Percentiles rank a stretch among this genome's conserved stretches.
These are phyloP conservation scores for Copsychus sechellarum DNA, from an alignment of 2,113 vertebrate species.

Conservation along the genomic window DNA sequence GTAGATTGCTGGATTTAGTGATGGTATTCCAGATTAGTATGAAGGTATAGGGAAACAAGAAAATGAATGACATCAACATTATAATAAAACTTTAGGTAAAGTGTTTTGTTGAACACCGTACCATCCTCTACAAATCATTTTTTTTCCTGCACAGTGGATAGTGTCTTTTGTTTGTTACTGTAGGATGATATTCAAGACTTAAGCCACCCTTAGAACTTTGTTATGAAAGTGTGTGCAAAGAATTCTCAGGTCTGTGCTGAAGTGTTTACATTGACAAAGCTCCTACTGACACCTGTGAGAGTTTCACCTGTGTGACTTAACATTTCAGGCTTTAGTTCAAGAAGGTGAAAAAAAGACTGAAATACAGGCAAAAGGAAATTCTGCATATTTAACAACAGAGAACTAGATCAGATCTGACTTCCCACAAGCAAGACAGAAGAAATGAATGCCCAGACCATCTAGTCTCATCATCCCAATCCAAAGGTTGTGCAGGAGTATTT, in stretches of 20 bases:
- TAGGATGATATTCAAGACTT: neutral
- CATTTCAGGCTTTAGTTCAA: neutral
- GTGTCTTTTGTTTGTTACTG: neutral
- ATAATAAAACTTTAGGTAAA: neutral
- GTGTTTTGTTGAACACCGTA: neutral
- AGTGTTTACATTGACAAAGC: neutral
- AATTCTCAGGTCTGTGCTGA: neutral
- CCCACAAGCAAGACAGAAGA: rapidly evolving
- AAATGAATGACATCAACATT: neutral
- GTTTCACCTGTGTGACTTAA: neutral
- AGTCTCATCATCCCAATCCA: neutral
- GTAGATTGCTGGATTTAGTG: neutral
- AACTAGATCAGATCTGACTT: neutral
- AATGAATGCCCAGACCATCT: neutral
- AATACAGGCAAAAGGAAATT: neutral
- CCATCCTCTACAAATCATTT: neutral
- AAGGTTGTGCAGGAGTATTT: neutral
- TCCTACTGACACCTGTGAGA: neutral
- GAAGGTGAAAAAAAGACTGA: neutral
- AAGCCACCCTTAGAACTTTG: neutral
- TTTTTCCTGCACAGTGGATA: neutral
- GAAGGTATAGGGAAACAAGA: neutral
- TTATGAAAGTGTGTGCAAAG: neutral
- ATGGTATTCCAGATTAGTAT: neutral
- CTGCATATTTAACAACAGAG: neutral